Base-by-base conservation (phyloP, 1,140 invertebrate genomes). In the Bathynomus jamesi region DNA sequence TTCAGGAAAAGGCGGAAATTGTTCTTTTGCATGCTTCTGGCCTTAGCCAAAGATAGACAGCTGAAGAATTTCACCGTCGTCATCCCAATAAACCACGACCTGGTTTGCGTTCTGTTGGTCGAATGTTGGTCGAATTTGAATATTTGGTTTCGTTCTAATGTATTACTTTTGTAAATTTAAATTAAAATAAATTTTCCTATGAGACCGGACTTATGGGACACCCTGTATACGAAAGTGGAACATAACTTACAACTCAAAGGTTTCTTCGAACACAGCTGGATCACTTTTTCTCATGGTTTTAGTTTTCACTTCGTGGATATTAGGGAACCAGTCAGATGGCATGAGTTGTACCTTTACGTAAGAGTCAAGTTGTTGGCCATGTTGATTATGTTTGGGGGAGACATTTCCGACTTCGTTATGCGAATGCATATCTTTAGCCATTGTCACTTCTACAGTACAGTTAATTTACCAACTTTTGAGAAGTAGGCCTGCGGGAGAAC, bases 311-410 rank as follows among this genome's bases (percentile, higher is more conserved):
- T 68, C 65, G 1, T 40, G 17, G 4, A 71, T 69, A 30, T 40
- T 21, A 0, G 75, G 75, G 66, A 76, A 76, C 65, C 72, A 73
- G 5, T 76, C 75, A 3, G 40, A 61, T 10, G 75, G 75, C 25
- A 76, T 71, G 11, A 71, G 61, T 61, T 76, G 75, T 1, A 76
- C 75, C 25, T 76, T 76, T 8, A 76, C 65, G 29, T 76, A 76
- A 0, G 75, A 71, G 60, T 76, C 75, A 17, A 76, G 46, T 5
- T 60, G 65, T n/a, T 71, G 67, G 31, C 67, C 53, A 13, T 17
- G 24, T 53, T 61, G 67, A 13, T 60, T 61, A n/a, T 27, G 17
- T 2, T 61, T 53, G 3, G 75, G 74, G 4, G 53, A 65, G n/a
- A 71, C 29, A 29, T 69, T 76, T 3, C 61, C 24, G 4, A 67